Evolutionary conservation across 2,888 invertebrate genomes (phyloP), one percentile per base, ranked within the genome.

Genomic region (Druceiella hillmani): DNA sequence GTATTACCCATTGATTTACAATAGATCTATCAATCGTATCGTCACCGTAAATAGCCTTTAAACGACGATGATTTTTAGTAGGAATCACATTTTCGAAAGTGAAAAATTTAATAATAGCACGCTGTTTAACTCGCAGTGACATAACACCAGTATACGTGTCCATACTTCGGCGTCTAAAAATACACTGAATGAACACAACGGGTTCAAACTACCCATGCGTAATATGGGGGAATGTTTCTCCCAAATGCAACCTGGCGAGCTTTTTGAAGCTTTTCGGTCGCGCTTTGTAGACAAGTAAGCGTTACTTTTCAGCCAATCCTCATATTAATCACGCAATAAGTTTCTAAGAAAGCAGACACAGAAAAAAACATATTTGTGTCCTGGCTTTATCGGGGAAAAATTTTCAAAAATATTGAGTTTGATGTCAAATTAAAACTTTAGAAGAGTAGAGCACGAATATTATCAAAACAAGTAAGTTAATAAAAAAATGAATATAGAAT

Each of bases 61-160:
- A 20, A 20, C 22, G 22, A 7, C 22, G n/a, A 20, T 20, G 22
- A 20, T 20, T 20, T 9, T 20, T 9, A 20, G n/a, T 20, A 20
- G 6, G n/a, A n/a, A n/a, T n/a, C n/a, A n/a, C n/a, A n/a, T n/a
- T n/a, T n/a, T n/a, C n/a, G n/a, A n/a, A n/a, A 20, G 22, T 20
- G 6, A 6, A 20, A 20, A 20, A 20, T 20, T 20, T 9, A 9
- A 7, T 20, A 20, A 20, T 9, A 20, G 22, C 22, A 20, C 22
- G 22, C 22, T 20, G 22, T 20, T 20, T 20, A 20, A 20, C 22
- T 20, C 22, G 22, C n/a, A n/a, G n/a, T n/a, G n/a, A n/a, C n/a
- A n/a, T n/a, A n/a, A n/a, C 22, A 20, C 22, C 9, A 20, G 22
- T 7, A 20, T 9, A 20, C 22, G 22, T 20, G 6, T 20, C 22